These are phyloP conservation scores for Lamellibrachia satsuma DNA, from an alignment of 2,888 invertebrate genomes.

Conservation along the genomic window DNA sequence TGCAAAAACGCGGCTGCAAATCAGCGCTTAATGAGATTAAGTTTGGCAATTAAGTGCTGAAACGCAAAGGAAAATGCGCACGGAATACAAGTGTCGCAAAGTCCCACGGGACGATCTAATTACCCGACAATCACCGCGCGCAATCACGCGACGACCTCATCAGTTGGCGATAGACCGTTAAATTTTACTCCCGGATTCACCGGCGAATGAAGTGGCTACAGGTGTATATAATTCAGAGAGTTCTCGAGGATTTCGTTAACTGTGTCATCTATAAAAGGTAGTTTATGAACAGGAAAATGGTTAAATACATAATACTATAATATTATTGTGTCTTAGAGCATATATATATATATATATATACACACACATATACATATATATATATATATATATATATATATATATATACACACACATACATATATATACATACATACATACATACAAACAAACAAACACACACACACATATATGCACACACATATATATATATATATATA, in stretches of 20 bases:
- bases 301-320: neutral
- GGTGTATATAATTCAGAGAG: neutral
- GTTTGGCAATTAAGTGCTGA: neutral
- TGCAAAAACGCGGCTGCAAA: neutral
- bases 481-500: too few species aligned
- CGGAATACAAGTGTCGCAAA: slow-evolving; percentile 6
- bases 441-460: neutral
- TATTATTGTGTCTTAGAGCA: neutral
- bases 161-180: neutral
- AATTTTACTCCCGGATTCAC: neutral
- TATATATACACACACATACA: neutral
- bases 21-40: slow-evolving; percentile 17
- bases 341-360: neutral
- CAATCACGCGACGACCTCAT: neutral
- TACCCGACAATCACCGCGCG: neutral
- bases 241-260: neutral
- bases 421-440: neutral
- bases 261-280: neutral
- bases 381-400: neutral
- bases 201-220: neutral
- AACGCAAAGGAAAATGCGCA: neutral
- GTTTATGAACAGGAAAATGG: neutral
- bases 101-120: neutral
- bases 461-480: too few species aligned
- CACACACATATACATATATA: neutral